A percentile compares a stretch with the other conserved stretches of the same genome.
phyloP scores from a whole-genome alignment of 2,888 invertebrate species.

The Zaprionus obscuricornis region DNA sequence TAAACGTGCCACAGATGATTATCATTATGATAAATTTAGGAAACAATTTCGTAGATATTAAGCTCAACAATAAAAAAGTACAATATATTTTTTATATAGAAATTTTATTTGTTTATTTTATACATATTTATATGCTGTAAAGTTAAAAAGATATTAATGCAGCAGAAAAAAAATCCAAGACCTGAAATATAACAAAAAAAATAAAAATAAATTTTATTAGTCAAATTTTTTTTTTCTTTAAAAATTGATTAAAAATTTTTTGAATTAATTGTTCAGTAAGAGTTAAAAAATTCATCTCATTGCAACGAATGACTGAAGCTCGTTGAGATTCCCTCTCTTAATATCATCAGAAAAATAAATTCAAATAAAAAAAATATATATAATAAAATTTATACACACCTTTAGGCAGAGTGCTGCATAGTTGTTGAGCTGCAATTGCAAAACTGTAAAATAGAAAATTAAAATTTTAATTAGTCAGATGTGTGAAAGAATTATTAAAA shows the following conservation, averaged over 20 bases:
- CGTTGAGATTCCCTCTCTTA: constrained; percentile 77
- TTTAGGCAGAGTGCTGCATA: no score
- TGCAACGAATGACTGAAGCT: constrained; percentile 70
- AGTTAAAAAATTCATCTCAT: constrained; percentile 65
- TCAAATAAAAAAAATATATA: not conserved
- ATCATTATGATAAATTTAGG: constrained; percentile 97
- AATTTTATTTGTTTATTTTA: constrained; percentile 10
- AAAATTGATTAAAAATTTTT: not conserved
- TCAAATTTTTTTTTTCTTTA: not conserved
- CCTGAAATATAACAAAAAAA: not conserved
- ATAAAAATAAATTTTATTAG: constrained; percentile 5
- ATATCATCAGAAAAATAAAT: constrained; percentile 54
- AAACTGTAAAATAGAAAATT: no score
- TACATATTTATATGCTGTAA: not conserved
- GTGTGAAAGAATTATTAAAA: no score
- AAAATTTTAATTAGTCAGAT: no score
- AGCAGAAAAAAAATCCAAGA: not conserved
- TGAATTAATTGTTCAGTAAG: constrained; percentile 42
- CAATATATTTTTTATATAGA: constrained; percentile 1
- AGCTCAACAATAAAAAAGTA: constrained; percentile 45
- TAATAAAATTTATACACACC: constrained; percentile 20
- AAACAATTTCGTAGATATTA: constrained; percentile 96
- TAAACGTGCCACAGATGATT: constrained; percentile 98
- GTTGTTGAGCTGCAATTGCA: no score
- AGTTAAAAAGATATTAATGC: not conserved